Base-by-base conservation (phyloP, 1,140 invertebrate genomes). In the Drosophila nikananu region DNA sequence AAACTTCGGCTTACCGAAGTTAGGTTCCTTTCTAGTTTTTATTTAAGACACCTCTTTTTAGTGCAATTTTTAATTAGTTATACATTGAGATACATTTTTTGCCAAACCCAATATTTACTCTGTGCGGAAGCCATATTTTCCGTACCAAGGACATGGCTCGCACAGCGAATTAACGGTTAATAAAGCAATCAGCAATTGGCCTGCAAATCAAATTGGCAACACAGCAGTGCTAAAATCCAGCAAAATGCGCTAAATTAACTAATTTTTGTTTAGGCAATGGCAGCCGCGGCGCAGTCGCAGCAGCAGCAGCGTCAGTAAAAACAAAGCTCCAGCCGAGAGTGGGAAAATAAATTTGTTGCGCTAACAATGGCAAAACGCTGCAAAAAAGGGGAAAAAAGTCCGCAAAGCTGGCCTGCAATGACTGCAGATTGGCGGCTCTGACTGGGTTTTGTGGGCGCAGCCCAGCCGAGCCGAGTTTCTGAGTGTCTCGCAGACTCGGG, bases 201-300 rank as follows among this genome's bases (percentile, higher is more conserved):
- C 81, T 78, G 83, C 83, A 87, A 87, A 87, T 89, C 81, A 87
- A 87, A 87, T 89, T 87, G 84, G 81, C 79, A 79, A 66, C 79
- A 77, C 79, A 77, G 46, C 70, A 82, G 80, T 66, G 73, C 66
- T 81, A 81, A 87, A 89, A 78, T 84, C 87, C 70, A 81, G 75
- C 84, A 87, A 87, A 87, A 75, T 87, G 81, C 81, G 84, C 84
- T 84, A 87, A 87, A 87, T 87, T 87, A 87, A 89, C 84, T 72
- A 89, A 83, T 76, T 83, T 86, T 81, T 64, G 76, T 79, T 65
- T 80, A 48, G 68, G 79, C 83, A 81, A 67, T 58, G 60, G 75
- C 68, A 59, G 58, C 32, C 7, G 48, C 54, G 25, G 41, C 32
- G 39, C 30, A 5, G 44, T 3, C 6, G 51, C 42, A 12, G 49